Evolutionary conservation across 2,113 vertebrate genomes (phyloP).

Genomic region (Dolichotis patagonum): DNA sequence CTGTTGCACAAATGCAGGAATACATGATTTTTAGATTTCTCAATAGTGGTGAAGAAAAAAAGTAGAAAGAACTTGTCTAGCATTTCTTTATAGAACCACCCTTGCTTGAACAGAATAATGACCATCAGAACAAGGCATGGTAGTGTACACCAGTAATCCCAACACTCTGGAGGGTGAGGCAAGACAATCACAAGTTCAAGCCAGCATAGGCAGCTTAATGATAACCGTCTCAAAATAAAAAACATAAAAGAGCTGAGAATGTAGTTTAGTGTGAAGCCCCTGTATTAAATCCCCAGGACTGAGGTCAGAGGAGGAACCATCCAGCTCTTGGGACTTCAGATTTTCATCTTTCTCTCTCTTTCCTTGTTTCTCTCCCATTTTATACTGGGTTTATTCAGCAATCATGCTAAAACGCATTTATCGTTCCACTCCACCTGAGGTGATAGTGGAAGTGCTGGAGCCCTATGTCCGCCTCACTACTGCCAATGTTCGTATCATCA

Average conservation of each 20-base stretch:
- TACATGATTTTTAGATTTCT: not conserved
- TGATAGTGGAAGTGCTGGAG: conserved; percentile 94
- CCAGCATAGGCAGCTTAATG: not conserved
- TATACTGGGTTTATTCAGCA: conserved; percentile 83
- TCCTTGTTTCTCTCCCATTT: not conserved
- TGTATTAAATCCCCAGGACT: not conserved
- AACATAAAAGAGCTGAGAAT: not conserved
- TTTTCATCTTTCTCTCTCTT: conserved; percentile 31
- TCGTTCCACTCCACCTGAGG: conserved; percentile 93
- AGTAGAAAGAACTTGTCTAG: not conserved
- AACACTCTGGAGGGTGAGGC: not conserved
- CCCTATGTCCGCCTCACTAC: conserved; percentile 94
- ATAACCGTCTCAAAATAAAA: not conserved
- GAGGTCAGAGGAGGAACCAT: not conserved
- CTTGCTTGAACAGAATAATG: not conserved
- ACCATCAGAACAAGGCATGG: not conserved
- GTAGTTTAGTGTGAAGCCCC: not conserved
- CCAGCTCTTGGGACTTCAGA: not conserved
- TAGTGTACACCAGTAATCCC: not conserved
- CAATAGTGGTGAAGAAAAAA: not conserved
- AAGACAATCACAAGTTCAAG: not conserved
- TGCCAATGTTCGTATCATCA: conserved; percentile 95
- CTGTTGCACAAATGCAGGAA: not conserved
- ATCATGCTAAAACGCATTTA: conserved; percentile 97
- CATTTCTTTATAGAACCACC: not conserved